phyloP scores from a whole-genome alignment of 2,888 invertebrate species.

The Scaptodrosophila latifasciaeformis region DNA sequence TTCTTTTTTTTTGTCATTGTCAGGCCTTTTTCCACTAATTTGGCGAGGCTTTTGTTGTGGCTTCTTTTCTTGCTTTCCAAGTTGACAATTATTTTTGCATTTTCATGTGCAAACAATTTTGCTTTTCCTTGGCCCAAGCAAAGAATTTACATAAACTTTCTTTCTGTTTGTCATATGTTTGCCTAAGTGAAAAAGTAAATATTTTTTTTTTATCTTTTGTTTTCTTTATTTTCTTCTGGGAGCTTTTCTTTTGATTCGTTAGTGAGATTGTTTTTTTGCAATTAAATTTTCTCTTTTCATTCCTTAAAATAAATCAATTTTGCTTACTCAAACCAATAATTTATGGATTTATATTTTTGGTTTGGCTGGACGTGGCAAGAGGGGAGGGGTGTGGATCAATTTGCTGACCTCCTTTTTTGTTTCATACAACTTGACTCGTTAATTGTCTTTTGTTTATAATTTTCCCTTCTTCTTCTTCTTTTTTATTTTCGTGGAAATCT shows the following conservation, averaged over 20 bases:
- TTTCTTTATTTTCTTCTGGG: too few relatives aligned
- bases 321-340: conserved; percentile 17
- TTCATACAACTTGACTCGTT: conserved; percentile 1
- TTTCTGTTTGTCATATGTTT: conserved; percentile 2
- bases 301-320: conserved; percentile 16
- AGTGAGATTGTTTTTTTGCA: conserved; percentile 6
- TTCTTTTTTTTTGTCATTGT: too few relatives aligned
- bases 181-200: conserved; percentile 21
- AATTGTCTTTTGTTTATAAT: conserved; percentile 17
- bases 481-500: conserved; percentile 6
- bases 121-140: background rate
- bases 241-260: conserved; percentile 28
- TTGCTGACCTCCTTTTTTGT: background rate
- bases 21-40: too few relatives aligned
- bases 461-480: background rate
- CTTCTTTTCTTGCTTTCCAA: too few relatives aligned
- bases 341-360: conserved; percentile 21
- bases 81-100: too few relatives aligned
- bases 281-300: too few relatives aligned
- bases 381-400: too few relatives aligned
- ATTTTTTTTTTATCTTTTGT: too few relatives aligned
- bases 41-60: too few relatives aligned
- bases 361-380: too few relatives aligned
- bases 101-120: conserved; percentile 28
- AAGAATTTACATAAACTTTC: background rate